Evolutionary conservation across 1,140 invertebrate genomes (phyloP), one percentile per base, ranked within the genome.

Genomic region (Drosophila watanabei): DNA sequence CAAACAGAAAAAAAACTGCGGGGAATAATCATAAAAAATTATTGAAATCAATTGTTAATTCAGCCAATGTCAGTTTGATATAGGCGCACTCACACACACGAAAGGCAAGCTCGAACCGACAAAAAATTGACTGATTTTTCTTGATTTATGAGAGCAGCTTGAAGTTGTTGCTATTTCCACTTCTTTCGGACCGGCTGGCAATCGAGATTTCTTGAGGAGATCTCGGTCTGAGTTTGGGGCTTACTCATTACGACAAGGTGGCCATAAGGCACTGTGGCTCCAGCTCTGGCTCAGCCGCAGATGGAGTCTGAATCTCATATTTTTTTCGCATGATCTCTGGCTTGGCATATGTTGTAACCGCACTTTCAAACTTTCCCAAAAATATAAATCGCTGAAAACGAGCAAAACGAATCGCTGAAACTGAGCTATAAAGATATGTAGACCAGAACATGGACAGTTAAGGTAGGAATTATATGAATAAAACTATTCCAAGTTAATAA

Each of bases 31-130:
- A 87, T 87, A 89, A 89, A 88, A 90, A 90, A 90, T 88, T 88
- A 88, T 90, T 88, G 86, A 88, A 88, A 88, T 88, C 86, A 88
- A 88, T 88, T 88, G 85, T 88, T 88, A 90, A 90, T 88, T 90
- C 85, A 90, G 86, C 69, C 85, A 89, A 88, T 90, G 86, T 85
- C 86, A 90, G 86, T 90, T 81, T 88, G 85, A 90, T 85, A 85
- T 58, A 84, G 64, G 62, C 77, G 58, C 66, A 49, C 60, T 49
- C 52, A 66, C 45, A 64, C 33, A 63, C 54, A 60, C 43, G 30
- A 32, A 45, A 33, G 45, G n/a, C 35, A 14, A 39, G 33, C 59
- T 49, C 6, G 33, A 78, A 37, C 63, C 41, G 52, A 75, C 63
- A 88, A 84, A 87, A 89, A 89, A 88, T 89, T 88, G 84, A 89